phyloP scores from a whole-genome alignment of 1,140 invertebrate species.

The Leptestheria dahalacensis region DNA sequence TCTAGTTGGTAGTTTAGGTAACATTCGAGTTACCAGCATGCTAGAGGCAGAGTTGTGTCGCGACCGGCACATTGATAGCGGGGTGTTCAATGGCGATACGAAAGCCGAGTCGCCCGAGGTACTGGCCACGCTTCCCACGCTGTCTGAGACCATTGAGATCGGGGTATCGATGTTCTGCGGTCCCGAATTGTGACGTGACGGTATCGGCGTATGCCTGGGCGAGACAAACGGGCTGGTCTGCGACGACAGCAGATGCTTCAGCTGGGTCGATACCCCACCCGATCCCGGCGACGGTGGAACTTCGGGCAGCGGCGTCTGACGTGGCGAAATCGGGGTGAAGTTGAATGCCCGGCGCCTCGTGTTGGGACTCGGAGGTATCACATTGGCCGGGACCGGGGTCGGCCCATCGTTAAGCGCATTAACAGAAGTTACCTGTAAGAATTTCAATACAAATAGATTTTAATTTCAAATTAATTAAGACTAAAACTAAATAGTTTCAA shows the following conservation, averaged over 20 bases:
- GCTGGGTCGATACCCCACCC: slow-evolving; percentile 9
- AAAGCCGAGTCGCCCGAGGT: slow-evolving; percentile 37
- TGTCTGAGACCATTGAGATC: slow-evolving; percentile 16
- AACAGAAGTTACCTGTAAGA: no score
- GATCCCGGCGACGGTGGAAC: slow-evolving; percentile 10
- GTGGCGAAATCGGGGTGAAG: slow-evolving; percentile 64
- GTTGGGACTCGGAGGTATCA: slow-evolving; percentile 40
- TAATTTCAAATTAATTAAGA: no score
- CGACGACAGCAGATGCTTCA: slow-evolving; percentile 21
- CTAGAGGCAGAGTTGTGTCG: slow-evolving; percentile 23
- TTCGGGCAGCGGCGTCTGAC: slow-evolving; percentile 26
- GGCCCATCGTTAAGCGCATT: neutral
- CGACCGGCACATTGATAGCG: slow-evolving; percentile 34
- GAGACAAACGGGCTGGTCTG: slow-evolving; percentile 68
- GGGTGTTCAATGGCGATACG: slow-evolving; percentile 63
- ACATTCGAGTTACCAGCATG: slow-evolving; percentile 16
- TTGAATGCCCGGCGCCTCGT: slow-evolving; percentile 57
- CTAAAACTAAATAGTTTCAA: no score
- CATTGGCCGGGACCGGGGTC: slow-evolving; percentile 14
- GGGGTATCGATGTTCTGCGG: slow-evolving; percentile 20
- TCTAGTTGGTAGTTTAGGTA: no score
- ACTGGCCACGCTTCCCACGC: slow-evolving; percentile 11
- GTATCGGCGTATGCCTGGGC: slow-evolving; percentile 56
- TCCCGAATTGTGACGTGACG: slow-evolving; percentile 30
- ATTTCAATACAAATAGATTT: no score